phyloP scores from a whole-genome alignment of 2,113 vertebrate species.

The Oryzias javanicus region DNA sequence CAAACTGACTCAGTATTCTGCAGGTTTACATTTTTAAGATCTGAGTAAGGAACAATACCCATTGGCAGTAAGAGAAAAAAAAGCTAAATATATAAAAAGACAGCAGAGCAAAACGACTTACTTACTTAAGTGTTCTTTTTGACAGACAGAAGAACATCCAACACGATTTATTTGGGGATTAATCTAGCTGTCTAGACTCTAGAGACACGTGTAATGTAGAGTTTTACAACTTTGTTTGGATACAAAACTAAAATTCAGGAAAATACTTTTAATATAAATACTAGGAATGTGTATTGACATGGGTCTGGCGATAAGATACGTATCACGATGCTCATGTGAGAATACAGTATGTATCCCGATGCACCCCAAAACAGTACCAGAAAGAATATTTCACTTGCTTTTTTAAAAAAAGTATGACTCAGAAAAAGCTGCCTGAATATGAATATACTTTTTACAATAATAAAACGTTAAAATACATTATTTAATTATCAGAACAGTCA shows the following conservation, averaged over 20 bases:
- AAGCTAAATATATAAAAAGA: conserved; percentile 1
- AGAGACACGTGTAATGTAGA: not conserved
- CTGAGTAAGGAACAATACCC: conserved; percentile 22
- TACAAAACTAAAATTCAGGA: not conserved
- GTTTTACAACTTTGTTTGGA: not conserved
- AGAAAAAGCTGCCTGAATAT: too few species aligned
- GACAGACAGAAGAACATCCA: not conserved
- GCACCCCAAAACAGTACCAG: too few species aligned
- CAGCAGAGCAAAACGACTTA: not conserved
- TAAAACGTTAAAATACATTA: too few species aligned
- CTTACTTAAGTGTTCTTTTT: not conserved
- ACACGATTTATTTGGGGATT: not conserved
- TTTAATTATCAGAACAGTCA: too few species aligned
- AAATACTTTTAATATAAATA: not conserved
- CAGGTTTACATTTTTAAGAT: conserved; percentile 25
- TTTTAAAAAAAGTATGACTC: too few species aligned
- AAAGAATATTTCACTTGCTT: too few species aligned
- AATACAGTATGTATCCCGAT: too few species aligned
- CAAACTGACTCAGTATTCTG: conserved; percentile 45
- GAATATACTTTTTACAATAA: too few species aligned
- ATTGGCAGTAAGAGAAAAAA: conserved; percentile 3
- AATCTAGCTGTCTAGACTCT: not conserved
- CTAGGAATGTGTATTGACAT: too few species aligned
- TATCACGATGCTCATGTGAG: too few species aligned
- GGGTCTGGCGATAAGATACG: too few species aligned